Percentiles rank a stretch among this genome's conserved stretches.
Evolutionary conservation across 1,140 invertebrate genomes (phyloP).

Genomic region (Zaprionus ghesquierei): DNA sequence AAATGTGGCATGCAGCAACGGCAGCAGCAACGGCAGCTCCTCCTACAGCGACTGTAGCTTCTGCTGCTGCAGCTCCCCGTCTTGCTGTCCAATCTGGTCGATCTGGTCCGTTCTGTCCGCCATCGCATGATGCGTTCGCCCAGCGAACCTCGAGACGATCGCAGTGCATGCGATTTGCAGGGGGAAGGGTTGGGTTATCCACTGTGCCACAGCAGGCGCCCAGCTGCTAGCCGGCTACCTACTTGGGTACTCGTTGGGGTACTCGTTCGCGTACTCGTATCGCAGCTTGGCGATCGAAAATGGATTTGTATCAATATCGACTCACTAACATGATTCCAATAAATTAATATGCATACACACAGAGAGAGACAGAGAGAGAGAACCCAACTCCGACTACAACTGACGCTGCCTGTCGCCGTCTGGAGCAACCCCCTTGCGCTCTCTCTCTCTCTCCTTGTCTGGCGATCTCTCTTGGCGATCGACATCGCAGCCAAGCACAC

Average conservation of each 20-base stretch:
- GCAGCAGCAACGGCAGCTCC: background rate
- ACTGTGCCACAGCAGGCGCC: conserved; percentile 42
- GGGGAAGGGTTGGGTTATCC: conserved; percentile 20
- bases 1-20: conserved; percentile 52
- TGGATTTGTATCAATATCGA: conserved; percentile 82
- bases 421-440: background rate
- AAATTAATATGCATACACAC: conserved; percentile 80
- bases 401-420: conserved; percentile 51
- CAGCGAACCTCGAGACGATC: conserved; percentile 63
- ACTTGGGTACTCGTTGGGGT: background rate
- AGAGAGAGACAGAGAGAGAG: background rate
- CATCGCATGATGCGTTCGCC: conserved; percentile 64
- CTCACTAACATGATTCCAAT: conserved; percentile 82
- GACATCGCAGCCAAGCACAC: conserved; percentile 61
- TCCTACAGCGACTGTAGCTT: background rate
- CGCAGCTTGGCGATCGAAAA: conserved; percentile 70
- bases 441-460: background rate
- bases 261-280: conserved; percentile 31
- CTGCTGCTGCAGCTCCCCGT: conserved; percentile 7
- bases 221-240: background rate
- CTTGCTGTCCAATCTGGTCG: conserved; percentile 27
- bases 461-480: conserved; percentile 64
- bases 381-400: conserved; percentile 2
- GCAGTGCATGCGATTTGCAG: conserved; percentile 62
- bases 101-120: conserved; percentile 19